Percentiles rank a stretch among this genome's conserved stretches.
Evolutionary conservation across 2,113 vertebrate genomes (phyloP).

Genomic region (Carollia perspicillata): DNA sequence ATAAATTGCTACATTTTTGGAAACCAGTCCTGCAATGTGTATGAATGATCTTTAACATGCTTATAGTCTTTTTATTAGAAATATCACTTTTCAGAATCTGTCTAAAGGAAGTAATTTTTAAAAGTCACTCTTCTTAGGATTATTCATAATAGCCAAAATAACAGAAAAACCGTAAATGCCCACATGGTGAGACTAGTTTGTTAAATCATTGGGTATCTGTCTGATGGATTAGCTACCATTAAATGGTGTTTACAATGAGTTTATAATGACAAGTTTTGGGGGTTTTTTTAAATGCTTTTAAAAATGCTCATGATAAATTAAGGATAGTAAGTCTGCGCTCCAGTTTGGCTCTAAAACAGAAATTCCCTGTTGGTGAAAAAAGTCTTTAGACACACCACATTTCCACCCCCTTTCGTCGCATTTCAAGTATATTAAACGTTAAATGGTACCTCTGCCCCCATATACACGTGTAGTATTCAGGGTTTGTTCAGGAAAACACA

Average conservation of each 20-base stretch:
- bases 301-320: not conserved
- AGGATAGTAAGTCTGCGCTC: not conserved
- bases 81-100: not conserved
- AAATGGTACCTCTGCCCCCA: not conserved
- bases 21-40: not conserved
- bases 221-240: not conserved
- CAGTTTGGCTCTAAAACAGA: not conserved
- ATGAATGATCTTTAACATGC: not conserved
- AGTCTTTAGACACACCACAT: not conserved
- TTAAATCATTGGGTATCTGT: not conserved
- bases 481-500: not conserved
- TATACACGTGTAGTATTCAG: not conserved
- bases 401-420: not conserved
- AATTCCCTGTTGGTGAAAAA: not conserved
- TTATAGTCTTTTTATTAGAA: not conserved
- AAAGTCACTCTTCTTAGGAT: not conserved
- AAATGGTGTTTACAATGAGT: constrained; percentile 1
- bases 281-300: not conserved
- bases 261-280: not conserved
- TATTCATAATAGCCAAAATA: constrained; percentile 20
- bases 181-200: not conserved
- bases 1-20: not conserved
- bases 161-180: not conserved
- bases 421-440: not conserved
- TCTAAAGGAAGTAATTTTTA: not conserved